Evolutionary conservation across 2,888 invertebrate genomes (phyloP).

Genomic region (Cylindroiulus punctatus): DNA sequence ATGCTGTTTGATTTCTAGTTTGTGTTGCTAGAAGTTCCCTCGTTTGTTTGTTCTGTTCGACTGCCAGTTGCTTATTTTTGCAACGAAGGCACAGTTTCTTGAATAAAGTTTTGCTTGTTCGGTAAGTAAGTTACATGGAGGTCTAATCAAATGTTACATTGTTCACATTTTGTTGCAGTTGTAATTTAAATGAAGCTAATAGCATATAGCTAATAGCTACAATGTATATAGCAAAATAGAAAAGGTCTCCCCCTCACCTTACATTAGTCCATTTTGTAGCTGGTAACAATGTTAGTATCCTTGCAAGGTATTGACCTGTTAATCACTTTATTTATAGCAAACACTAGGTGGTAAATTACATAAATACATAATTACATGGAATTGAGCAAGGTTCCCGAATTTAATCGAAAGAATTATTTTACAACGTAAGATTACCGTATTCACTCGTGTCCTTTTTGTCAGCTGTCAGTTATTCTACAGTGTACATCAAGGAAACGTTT

Average conservation of each 20-base stretch:
- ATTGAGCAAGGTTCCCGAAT: slow-evolving; percentile 38
- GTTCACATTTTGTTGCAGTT: neutral
- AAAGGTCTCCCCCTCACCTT: too few species aligned
- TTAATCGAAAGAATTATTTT: slow-evolving; percentile 3
- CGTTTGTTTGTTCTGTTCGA: neutral
- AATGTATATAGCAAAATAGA: too few species aligned
- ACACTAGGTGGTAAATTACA: neutral
- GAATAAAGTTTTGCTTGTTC: slow-evolving; percentile 20
- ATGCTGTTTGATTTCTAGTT: neutral
- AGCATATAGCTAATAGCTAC: too few species aligned
- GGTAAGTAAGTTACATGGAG: neutral
- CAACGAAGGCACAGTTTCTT: neutral
- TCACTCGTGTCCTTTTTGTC: neutral
- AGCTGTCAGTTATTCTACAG: too few species aligned
- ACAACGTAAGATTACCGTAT: neutral
- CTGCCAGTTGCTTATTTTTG: neutral
- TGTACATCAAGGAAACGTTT: neutral
- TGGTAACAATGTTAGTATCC: neutral
- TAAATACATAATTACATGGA: slow-evolving; percentile 34
- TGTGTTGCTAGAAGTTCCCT: neutral
- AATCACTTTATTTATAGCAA: slow-evolving; percentile 14
- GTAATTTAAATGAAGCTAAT: too few species aligned
- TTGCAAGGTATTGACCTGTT: neutral
- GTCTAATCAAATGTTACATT: neutral
- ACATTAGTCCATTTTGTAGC: too few species aligned